Base-by-base conservation (phyloP, 2,888 invertebrate genomes). In the Clostera curtula region DNA sequence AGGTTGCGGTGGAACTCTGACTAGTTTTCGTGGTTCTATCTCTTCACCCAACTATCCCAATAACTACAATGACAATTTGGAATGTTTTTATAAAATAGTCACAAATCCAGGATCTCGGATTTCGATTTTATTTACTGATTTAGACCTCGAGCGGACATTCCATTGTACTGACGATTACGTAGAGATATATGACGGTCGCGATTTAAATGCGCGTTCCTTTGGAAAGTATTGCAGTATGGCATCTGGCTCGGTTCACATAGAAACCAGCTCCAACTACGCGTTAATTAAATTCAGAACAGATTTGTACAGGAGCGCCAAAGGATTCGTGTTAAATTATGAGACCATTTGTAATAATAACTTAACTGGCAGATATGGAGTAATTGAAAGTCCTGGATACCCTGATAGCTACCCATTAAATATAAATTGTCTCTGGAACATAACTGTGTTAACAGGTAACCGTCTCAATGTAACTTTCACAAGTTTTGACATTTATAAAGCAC, bases 331-430 rank as follows among this genome's bases (percentile, higher is more conserved):
- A 0, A 88, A 87, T 46, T 97, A 93, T 61, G 66, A 75, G 22
- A 88, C 92, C 49, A 71, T 92, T 86, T 94, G 94, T 59, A 82
- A 87, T 36, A 88, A 82, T 29, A 86, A 79, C 26, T 21, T 92
- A 14, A 86, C 64, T 10, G 92, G 91, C 3, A 87, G 85, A 51
- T 75, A 86, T 41, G 95, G 95, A 7, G 87, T 91, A 5, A 92
- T 97, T 31, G 96, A 96, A 68, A 95, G 94, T 51, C 92, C 93
- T 0, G 93, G 93, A 57, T 96, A 89, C 62, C 96, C 95, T 1
- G 61, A 87, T 41, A 58, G 74, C 7, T 90, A 92, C 64, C 87
- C 89, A 1, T 64, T 80, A 20, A 68, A 77, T 24, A 58, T 86
- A 12, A 87, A 93, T 58, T 97, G 97, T 61, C 76, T 86, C 3